Percentiles rank a stretch among this genome's conserved stretches.
These are phyloP conservation scores for Amazona vittata DNA, from an alignment of 2,113 vertebrate genomes.

Conservation along the genomic window DNA sequence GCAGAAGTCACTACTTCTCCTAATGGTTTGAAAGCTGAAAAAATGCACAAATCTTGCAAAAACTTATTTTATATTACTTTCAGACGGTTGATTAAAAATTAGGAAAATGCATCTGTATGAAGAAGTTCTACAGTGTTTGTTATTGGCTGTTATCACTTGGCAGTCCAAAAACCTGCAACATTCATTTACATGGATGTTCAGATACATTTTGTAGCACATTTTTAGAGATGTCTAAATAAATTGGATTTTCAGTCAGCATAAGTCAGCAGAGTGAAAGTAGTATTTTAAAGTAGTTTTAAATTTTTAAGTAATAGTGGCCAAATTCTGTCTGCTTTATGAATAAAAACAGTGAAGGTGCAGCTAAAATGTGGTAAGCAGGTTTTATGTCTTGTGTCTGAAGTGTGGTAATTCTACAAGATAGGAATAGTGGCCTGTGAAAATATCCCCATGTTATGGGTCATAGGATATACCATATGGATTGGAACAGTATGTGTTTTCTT, in stretches of 20 bases:
- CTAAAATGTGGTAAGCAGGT: neutral
- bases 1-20: neutral
- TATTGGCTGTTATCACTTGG: neutral
- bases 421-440: neutral
- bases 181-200: neutral
- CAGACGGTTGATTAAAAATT: neutral
- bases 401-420: neutral
- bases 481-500: neutral
- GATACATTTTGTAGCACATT: neutral
- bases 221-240: neutral
- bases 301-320: neutral
- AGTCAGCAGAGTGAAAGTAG: neutral
- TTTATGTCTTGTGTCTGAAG: neutral
- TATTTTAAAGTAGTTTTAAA: neutral
- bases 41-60: neutral
- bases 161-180: neutral
- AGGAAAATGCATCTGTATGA: neutral
- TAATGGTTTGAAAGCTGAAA: neutral
- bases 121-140: neutral
- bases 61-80: neutral
- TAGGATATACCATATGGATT: neutral
- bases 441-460: accelerated
- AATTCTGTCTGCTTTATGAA: neutral
- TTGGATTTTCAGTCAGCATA: neutral
- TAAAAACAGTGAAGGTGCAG: neutral